phyloP scores from a whole-genome alignment of 1,140 invertebrate genomes.

The Gryllus bimaculatus region DNA sequence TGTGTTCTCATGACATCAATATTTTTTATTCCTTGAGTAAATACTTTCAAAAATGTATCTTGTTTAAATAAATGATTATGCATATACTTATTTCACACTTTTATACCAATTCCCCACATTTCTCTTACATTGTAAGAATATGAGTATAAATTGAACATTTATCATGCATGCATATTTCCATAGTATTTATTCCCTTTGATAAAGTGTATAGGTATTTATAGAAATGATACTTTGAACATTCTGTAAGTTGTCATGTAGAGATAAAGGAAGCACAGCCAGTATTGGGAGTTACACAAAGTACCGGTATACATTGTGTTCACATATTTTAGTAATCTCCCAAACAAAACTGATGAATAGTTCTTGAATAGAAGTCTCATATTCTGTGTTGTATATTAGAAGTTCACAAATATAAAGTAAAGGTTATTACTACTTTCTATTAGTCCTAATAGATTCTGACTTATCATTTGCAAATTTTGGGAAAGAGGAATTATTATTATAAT shows the following conservation, averaged over 20 bases:
- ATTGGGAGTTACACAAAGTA: too few species aligned
- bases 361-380: too few species aligned
- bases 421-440: too few species aligned
- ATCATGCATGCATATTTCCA: background rate
- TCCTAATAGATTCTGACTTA: too few species aligned
- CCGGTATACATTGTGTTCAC: too few species aligned
- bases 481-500: too few species aligned
- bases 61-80: background rate
- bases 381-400: too few species aligned
- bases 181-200: background rate
- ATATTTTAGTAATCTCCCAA: too few species aligned
- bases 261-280: background rate
- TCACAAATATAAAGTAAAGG: too few species aligned
- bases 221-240: background rate
- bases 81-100: background rate
- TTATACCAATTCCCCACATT: background rate
- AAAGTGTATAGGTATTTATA: background rate
- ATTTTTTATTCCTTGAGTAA: background rate
- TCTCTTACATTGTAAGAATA: constrained; percentile 1
- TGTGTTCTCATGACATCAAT: background rate
- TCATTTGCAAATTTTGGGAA: too few species aligned
- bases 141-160: constrained; percentile 2
- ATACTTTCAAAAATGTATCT: background rate
- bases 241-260: background rate
- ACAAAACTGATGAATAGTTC: too few species aligned